Evolutionary conservation across 1,140 invertebrate genomes (phyloP), one percentile per base, ranked within the genome.

Genomic region (Tachypleus tridentatus): DNA sequence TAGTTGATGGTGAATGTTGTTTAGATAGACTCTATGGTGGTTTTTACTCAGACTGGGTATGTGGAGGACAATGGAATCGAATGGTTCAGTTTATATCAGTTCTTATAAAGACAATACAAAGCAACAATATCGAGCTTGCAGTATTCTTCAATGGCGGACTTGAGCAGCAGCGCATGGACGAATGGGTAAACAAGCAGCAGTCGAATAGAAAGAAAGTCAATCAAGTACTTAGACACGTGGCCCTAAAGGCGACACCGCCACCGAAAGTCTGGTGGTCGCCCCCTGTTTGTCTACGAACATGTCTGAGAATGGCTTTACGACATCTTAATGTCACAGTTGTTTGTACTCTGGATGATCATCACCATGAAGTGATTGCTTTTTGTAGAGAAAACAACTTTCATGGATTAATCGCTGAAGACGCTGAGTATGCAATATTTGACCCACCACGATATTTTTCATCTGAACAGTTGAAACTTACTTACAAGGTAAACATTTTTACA

Each of bases 41-140:
- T 64, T 94, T 85, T 77, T 93, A 88, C 79, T 91, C 90, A 85
- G 92, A 95, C 82, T 95, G 91, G 91, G 88, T 89, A 62, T 93
- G 91, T 78, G 92, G 92, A 60, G 92, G 92, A 58, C 90, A 94
- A 77, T 95, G 91, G 91, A 91, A 92, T 73, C 84, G 90, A 61
- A 92, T 92, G 86, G 83, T 89, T 56, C 86, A 91, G 72, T 94
- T 93, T 77, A 79, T 94, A 11, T 82, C 83, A 49, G 81, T 85
- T 67, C 78, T 90, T 10, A 83, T 86, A 65, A 82, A 84, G 73
- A 83, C 83, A 5, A 82, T 86, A 66, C 82, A 86, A 72, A 78
- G 80, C 70, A 82, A 83, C 63, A 84, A 87, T 71, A 82, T 90
- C 72, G 85, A 89, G 73, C 76, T 90, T 69, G 83, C 86, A 63